phyloP scores from a whole-genome alignment of 2,888 invertebrate genomes.

The Auanema freiburgensis region DNA sequence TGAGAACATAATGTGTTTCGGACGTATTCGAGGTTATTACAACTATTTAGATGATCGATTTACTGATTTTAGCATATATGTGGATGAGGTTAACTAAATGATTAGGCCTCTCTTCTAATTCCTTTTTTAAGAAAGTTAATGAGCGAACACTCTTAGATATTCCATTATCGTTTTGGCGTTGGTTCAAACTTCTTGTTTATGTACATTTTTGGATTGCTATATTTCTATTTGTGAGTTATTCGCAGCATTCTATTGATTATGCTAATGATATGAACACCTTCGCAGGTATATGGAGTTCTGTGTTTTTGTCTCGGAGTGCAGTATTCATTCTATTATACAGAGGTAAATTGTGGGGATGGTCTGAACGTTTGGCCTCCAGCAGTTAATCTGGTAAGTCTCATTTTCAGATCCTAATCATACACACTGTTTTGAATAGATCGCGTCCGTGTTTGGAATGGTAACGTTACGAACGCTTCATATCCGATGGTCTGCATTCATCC shows the following conservation, averaged over 20 bases:
- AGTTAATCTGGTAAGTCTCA: conserved; percentile 14
- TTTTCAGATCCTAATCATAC: background rate
- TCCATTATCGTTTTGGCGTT: conserved; percentile 10
- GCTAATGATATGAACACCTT: background rate
- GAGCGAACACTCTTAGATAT: conserved; percentile 15
- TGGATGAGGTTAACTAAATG: conserved; percentile 6
- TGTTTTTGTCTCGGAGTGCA: conserved; percentile 20
- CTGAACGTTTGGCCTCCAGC: conserved; percentile 16
- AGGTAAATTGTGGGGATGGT: conserved; percentile 18
- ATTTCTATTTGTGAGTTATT: conserved; percentile 11
- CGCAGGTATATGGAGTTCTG: conserved; percentile 10
- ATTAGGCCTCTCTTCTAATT: background rate
- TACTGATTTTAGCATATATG: conserved; percentile 8
- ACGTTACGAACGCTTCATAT: conserved; percentile 11
- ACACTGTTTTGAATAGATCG: background rate
- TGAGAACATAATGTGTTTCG: too few relatives aligned
- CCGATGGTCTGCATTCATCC: conserved; percentile 18
- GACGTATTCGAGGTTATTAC: too few relatives aligned
- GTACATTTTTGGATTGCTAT: conserved; percentile 13
- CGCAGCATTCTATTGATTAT: background rate
- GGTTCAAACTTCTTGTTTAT: conserved; percentile 11
- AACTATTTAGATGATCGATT: conserved; percentile 5
- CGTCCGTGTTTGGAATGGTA: conserved; percentile 16
- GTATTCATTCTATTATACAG: conserved; percentile 16
- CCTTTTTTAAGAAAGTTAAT: conserved; percentile 8